phyloP scores from a whole-genome alignment of 2,888 invertebrate genomes.

The Thysanoteuthis rhombus region DNA sequence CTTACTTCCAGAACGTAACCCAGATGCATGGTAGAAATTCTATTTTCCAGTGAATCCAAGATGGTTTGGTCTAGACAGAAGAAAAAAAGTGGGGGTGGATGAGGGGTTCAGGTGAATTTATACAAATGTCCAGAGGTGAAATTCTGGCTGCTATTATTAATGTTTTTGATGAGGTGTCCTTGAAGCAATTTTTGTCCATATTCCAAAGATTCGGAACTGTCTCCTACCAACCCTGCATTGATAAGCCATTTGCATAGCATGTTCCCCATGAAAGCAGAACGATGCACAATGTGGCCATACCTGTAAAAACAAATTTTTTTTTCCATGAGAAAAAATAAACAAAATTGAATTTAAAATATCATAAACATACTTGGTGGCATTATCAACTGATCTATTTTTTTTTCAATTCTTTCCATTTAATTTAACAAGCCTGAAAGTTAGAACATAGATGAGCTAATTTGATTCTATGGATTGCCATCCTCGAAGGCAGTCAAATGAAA shows the following conservation, averaged over 20 bases:
- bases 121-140: neutral
- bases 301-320: neutral
- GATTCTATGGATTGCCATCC: too few relatives aligned
- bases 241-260: neutral
- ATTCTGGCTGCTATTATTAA: neutral
- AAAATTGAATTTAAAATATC: neutral
- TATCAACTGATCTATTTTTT: neutral
- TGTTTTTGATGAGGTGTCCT: neutral
- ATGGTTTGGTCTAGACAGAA: too few relatives aligned
- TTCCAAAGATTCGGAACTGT: neutral
- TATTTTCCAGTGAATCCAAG: too few relatives aligned
- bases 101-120: neutral
- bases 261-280: neutral
- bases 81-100: neutral
- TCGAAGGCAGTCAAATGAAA: too few relatives aligned
- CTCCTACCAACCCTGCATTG: neutral
- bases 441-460: too few relatives aligned
- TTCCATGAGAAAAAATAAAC: neutral
- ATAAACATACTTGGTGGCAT: neutral
- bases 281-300: neutral
- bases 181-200: neutral
- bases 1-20: too few relatives aligned
- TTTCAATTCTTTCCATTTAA: neutral
- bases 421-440: too few relatives aligned
- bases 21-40: too few relatives aligned